A percentile compares a stretch with the other conserved stretches of the same genome.
These are phyloP conservation scores for Rhinolophus ferrumequinum DNA, from an alignment of 2,113 vertebrate species.

Conservation along the genomic window DNA sequence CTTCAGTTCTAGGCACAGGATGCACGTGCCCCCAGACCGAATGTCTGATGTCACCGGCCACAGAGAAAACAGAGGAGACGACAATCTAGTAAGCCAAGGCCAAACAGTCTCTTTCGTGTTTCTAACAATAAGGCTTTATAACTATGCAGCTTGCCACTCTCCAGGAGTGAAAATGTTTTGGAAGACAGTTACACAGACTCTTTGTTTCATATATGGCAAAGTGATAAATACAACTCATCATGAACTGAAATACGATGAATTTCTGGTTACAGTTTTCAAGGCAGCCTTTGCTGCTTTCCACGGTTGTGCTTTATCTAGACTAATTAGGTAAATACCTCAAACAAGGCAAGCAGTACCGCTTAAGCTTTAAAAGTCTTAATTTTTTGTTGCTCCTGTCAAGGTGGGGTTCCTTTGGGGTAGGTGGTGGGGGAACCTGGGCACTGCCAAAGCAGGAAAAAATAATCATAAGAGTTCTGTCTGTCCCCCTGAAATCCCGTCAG, in stretches of 20 bases:
- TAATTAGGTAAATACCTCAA: no score
- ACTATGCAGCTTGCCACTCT: not conserved
- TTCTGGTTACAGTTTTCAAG: not conserved
- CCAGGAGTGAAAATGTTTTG: not conserved
- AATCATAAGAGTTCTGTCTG: not conserved
- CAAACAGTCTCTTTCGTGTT: slow-evolving; percentile 25
- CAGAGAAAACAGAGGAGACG: slow-evolving; percentile 24
- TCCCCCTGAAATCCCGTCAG: not conserved
- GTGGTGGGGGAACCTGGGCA: not conserved
- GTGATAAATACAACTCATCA: not conserved
- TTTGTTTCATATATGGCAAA: not conserved
- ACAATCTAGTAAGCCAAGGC: not conserved
- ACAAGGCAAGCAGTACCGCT: not conserved
- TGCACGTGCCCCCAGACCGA: not conserved
- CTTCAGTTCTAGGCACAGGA: slow-evolving; percentile 31
- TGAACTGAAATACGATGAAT: not conserved
- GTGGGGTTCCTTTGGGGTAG: not conserved
- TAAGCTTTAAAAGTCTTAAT: not conserved
- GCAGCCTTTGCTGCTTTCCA: not conserved
- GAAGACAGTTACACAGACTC: not conserved
- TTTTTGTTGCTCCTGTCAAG: not conserved
- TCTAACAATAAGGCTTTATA: slow-evolving; percentile 2
- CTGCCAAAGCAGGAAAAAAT: not conserved
- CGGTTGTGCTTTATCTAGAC: not conserved
- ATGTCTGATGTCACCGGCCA: slow-evolving; percentile 14